Percentiles rank a stretch among this genome's conserved stretches.
Evolutionary conservation across 2,113 vertebrate species (phyloP).

Genomic region (Phalacrocorax brasilianus): DNA sequence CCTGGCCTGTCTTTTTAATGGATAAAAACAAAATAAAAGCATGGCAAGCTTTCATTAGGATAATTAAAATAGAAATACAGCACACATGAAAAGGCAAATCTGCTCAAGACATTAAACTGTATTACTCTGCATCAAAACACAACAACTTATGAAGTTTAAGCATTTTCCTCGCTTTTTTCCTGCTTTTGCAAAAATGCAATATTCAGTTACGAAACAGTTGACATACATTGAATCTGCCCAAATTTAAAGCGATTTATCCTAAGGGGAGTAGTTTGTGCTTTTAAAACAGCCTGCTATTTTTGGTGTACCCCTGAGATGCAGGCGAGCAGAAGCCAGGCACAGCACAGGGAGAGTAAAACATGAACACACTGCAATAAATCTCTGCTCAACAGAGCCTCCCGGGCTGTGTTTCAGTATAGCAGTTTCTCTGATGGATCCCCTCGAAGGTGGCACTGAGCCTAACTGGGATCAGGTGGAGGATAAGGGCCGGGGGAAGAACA

Average conservation of each 20-base stretch:
- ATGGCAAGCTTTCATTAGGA: background rate
- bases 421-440: background rate
- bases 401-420: fast-evolving
- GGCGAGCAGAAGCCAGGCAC: background rate
- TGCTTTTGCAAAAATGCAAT: background rate
- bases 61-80: background rate
- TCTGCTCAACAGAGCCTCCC: background rate
- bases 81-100: background rate
- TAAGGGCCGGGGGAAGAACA: background rate
- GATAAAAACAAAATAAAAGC: background rate
- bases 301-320: background rate
- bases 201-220: background rate
- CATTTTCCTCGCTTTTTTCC: background rate
- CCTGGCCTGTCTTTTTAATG: background rate
- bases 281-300: background rate
- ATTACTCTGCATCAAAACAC: background rate
- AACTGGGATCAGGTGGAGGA: background rate
- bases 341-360: background rate
- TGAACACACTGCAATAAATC: background rate
- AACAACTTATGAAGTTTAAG: background rate
- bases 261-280: background rate
- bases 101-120: background rate
- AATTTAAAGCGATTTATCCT: background rate
- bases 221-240: background rate
- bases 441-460: background rate